Percentiles rank a stretch among this genome's conserved stretches.
Evolutionary conservation across 2,888 invertebrate genomes (phyloP).

Genomic region (Agrochola litura): DNA sequence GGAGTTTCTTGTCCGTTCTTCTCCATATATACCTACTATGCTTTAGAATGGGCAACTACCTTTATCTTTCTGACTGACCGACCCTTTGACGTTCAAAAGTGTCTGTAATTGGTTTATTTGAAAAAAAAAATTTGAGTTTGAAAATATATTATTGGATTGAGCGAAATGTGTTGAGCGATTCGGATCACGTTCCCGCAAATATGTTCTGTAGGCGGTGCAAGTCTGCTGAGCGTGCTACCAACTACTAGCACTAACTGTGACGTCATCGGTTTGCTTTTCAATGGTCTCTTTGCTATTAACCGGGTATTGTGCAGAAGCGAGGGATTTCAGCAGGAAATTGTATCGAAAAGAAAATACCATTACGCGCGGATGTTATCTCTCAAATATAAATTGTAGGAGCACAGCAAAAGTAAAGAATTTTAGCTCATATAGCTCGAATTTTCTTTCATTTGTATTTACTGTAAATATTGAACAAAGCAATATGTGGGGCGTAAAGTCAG

Average conservation of each 20-base stretch:
- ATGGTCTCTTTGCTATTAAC: constrained; percentile 34
- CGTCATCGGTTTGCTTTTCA: constrained; percentile 30
- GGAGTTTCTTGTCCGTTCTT: neutral
- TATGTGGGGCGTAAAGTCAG: constrained; percentile 10
- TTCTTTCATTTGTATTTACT: neutral
- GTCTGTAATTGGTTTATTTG: neutral
- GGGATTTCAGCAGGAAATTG: constrained; percentile 31
- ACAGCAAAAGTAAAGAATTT: neutral
- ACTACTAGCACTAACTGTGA: constrained; percentile 29
- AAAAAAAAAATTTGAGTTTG: neutral
- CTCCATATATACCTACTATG: neutral
- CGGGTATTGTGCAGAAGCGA: constrained; percentile 25
- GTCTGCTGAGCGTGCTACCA: constrained; percentile 16
- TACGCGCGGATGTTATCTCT: neutral
- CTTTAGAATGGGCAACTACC: neutral
- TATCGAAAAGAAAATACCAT: constrained; percentile 29
- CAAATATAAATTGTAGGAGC: constrained; percentile 4
- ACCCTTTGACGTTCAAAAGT: neutral
- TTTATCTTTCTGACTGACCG: neutral
- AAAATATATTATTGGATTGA: constrained; percentile 33
- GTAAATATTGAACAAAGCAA: neutral
- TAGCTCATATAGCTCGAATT: neutral
- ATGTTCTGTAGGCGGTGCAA: constrained; percentile 46
- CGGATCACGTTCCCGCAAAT: constrained; percentile 56
- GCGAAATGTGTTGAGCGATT: constrained; percentile 32